phyloP scores from a whole-genome alignment of 2,113 vertebrate genomes.

The Campylomormyrus tamandua region DNA sequence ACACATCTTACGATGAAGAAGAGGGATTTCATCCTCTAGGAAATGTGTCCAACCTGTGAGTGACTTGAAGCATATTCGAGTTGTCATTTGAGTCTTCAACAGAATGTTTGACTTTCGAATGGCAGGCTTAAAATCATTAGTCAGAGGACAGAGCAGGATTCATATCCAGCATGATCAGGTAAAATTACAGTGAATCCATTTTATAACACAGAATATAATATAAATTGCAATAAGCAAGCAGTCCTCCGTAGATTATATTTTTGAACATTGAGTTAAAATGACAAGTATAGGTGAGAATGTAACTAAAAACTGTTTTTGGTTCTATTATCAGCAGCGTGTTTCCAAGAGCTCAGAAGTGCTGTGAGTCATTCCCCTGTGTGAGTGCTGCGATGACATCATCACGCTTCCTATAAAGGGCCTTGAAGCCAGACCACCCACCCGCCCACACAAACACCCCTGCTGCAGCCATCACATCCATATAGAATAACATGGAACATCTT shows the following conservation, averaged over 20 bases:
- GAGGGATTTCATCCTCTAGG: background rate
- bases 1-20: background rate
- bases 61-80: background rate
- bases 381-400: conserved; percentile 6
- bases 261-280: conserved; percentile 3
- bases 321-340: background rate
- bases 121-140: background rate
- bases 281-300: conserved; percentile 7
- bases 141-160: background rate
- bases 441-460: conserved; percentile 3
- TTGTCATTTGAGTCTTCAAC: background rate
- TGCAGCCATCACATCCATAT: conserved; percentile 1
- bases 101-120: background rate
- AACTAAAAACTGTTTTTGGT: background rate
- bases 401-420: conserved; percentile 10
- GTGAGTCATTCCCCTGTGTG: conserved; percentile 2
- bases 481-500: background rate
- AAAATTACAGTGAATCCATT: background rate
- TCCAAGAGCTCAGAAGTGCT: background rate
- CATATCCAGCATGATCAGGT: background rate
- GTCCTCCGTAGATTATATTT: background rate
- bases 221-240: background rate
- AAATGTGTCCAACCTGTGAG: background rate
- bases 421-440: conserved; percentile 5
- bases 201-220: background rate